Conservation (phyloP, 2,113 vertebrate species). For the Globicephala melas region DNA sequence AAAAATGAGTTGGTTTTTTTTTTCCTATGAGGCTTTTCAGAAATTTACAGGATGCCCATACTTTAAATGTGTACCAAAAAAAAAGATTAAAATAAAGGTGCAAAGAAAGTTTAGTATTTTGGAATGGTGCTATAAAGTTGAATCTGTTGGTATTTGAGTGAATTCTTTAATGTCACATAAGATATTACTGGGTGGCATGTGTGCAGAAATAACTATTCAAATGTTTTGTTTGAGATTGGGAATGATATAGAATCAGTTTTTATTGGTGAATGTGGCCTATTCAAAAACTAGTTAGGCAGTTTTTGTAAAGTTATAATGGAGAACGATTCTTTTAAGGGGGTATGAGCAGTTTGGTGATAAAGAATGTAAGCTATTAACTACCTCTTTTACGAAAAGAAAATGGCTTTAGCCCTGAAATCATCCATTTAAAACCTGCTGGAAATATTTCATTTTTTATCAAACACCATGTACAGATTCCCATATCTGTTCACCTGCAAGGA, state of each 20-base stretch:
- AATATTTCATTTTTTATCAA: neutral
- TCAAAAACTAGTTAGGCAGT: neutral
- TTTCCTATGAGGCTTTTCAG: constrained; percentile 47
- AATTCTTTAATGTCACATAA: constrained; percentile 43
- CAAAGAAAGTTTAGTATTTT: constrained; percentile 64
- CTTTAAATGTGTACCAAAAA: constrained; percentile 59
- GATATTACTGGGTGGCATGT: neutral
- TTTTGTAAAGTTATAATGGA: neutral
- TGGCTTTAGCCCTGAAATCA: neutral
- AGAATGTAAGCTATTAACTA: neutral
- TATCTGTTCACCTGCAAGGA: neutral
- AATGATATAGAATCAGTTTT: neutral
- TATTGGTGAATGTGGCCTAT: neutral
- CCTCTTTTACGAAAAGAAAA: neutral
- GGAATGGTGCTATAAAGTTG: constrained; percentile 64
- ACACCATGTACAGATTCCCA: neutral
- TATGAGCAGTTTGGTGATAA: neutral
- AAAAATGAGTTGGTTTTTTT: constrained; percentile 20
- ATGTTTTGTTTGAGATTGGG: neutral
- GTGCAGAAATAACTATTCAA: neutral
- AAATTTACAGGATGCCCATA: constrained; percentile 59
- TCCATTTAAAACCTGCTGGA: neutral
- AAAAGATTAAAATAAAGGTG: constrained; percentile 57
- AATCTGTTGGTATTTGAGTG: constrained; percentile 59
- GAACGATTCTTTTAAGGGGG: neutral